Percentiles rank a stretch among this genome's conserved stretches.
Conservation (phyloP, 2,888 invertebrate genomes). For the Synanthedon formicaeformis region DNA sequence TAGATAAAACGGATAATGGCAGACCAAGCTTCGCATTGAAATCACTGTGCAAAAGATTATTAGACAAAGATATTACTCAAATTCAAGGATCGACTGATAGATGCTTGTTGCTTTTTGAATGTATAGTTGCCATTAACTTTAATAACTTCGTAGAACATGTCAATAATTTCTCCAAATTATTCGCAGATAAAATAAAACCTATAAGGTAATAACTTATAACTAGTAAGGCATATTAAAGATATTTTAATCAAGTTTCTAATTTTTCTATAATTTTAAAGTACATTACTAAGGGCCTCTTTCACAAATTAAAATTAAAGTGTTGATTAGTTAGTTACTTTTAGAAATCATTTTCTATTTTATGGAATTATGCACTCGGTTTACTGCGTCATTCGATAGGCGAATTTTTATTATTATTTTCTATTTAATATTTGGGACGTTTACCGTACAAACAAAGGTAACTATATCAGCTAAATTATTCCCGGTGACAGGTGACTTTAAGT, state of each 20-base stretch:
- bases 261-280: neutral
- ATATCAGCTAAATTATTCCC: too few species aligned
- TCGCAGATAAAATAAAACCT: slow-evolving; percentile 28
- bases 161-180: slow-evolving; percentile 24
- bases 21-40: slow-evolving; percentile 53
- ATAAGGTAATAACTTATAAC: neutral
- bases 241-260: neutral
- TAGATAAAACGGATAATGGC: slow-evolving; percentile 6
- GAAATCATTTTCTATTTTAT: too few species aligned
- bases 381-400: too few species aligned
- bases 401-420: too few species aligned
- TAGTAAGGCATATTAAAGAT: neutral
- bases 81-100: slow-evolving; percentile 79
- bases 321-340: too few species aligned
- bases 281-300: too few species aligned
- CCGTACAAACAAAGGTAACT: too few species aligned
- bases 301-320: too few species aligned
- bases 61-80: slow-evolving; percentile 46
- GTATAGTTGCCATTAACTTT: slow-evolving; percentile 65
- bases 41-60: slow-evolving; percentile 67
- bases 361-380: too few species aligned
- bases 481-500: too few species aligned
- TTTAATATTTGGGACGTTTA: too few species aligned
- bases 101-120: slow-evolving; percentile 72
- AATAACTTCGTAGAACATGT: slow-evolving; percentile 70